phyloP scores from a whole-genome alignment of 2,797 vertebrate species.

The Amphiprion clarkii region DNA sequence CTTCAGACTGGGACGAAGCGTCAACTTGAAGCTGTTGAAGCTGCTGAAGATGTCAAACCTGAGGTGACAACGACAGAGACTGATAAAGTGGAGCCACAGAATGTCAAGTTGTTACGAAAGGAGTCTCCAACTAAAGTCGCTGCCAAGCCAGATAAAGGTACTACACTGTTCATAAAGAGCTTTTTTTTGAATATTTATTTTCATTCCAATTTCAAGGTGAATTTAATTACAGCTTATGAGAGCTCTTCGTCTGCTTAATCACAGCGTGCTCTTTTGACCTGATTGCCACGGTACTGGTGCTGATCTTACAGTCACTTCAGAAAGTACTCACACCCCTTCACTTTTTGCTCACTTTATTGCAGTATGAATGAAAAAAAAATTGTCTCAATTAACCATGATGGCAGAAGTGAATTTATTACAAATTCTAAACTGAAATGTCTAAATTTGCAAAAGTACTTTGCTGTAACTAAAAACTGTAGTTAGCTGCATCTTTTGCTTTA shows the following conservation, averaged over 20 bases:
- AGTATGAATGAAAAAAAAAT: no score
- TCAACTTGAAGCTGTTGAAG: constrained; percentile 41
- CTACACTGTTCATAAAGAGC: not conserved
- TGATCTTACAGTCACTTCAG: not conserved
- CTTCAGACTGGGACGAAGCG: constrained; percentile 57
- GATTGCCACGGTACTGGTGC: no score
- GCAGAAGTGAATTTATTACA: no score
- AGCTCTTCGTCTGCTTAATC: not conserved
- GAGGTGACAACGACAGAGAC: constrained; percentile 37
- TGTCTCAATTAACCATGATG: no score
- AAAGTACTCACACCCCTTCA: not conserved
- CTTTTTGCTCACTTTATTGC: not conserved
- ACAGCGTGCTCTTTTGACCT: not conserved
- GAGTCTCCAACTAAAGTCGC: constrained; percentile 40
- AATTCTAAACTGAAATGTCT: no score
- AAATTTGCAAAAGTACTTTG: no score
- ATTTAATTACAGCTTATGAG: not conserved
- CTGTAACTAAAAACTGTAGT: no score
- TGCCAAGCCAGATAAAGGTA: constrained; percentile 59
- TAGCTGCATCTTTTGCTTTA: no score
- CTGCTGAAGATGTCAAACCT: constrained; percentile 60
- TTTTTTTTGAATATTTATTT: not conserved
- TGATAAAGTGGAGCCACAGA: constrained; percentile 73
- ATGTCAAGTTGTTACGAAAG: constrained; percentile 62
- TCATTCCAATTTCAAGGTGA: not conserved